Evolutionary conservation across 2,888 invertebrate species (phyloP), one percentile per base, ranked within the genome.

Genomic region (Ormyrus pomaceus): DNA sequence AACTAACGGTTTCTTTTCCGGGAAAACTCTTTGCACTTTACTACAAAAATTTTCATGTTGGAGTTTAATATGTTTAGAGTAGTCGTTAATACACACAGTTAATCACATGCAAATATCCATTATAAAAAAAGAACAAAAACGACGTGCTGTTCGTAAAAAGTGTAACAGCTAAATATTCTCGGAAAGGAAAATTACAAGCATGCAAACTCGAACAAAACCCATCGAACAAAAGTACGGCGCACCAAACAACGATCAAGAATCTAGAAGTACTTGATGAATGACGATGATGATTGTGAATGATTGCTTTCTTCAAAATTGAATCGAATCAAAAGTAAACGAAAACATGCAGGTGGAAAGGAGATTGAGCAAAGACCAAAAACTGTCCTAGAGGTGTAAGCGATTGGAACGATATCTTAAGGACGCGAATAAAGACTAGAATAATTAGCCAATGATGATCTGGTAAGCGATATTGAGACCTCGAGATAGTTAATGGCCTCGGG

Each of bases 271-370:
- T 59, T 71, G 62, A 64, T 73, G 82, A 79, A 82, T 82, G 82
- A 79, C 79, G 82, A 82, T 79, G 81, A 82, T 77, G 76, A 82
- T 82, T 19, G 61, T 69, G 72, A 73, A 73, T 59, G 64, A 69
- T 56, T 55, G 46, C 11, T 11, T 61, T 50, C 13, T 34, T 65
- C 9, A 69, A 64, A 70, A 69, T 53, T 7, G 51, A 75, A 50
- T 71, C 66, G 56, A 64, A 51, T 70, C 10, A n/a, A 59, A 58
- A 70, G 19, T 51, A 64, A 69, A 73, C 13, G 61, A 19, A 19
- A 68, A 10, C 80, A 70, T 81, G 81, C 81, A 74, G 19, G 56
- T 77, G 68, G 74, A 19, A n/a, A 71, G 71, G 61, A 59, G 53
- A 62, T 19, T 19, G 19, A 19, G 48, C 0, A 64, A 58, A 65